Base-by-base conservation (phyloP, 1,140 invertebrate species). In the Drosophila nigrodunni region DNA sequence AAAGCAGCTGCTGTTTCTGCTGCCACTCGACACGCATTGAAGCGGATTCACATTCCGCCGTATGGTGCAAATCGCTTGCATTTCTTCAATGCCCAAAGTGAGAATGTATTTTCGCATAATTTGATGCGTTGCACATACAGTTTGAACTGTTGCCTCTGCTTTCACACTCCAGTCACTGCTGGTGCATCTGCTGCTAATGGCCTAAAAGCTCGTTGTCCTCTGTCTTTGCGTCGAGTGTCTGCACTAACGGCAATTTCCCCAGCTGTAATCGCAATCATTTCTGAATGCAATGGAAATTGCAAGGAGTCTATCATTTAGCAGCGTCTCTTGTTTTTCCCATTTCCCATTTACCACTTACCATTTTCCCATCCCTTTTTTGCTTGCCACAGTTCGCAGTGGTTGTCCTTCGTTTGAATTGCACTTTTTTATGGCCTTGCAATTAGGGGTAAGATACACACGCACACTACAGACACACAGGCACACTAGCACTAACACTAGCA, bases 361-460 rank as follows among this genome's bases (percentile, higher is more conserved):
- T 30, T 54, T 25, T 43, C 43, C 47, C 70, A 75, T 57, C 39
- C 39, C 44, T n/a, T 55, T 67, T 68, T 67, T 49, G 60, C 77
- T 68, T 60, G 49, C 47, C 52, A 57, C 72, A 46, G 68, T 79
- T 44, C 52, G 57, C 72, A 46, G 68, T 79, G 78, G 67, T 79
- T 89, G 90, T 91, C 90, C 90, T 91, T 91, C 90, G 78, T 39
- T 77, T 70, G 67, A 90, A 91, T 91, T 90, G 86, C 86, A 91
- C 61, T 90, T 91, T 89, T 91, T 91, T 91, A 91, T 91, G 83
- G 74, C 74, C 65, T 75, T 81, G 82, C 90, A 91, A 91, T 91
- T 90, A 91, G 90, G 90, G 87, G 87, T 85, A 90, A 86, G 39
- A 21, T 64, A 25, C 15, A 43, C 62, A 68, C 67, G 74, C 66